Evolutionary conservation across 2,888 invertebrate genomes (phyloP).

Genomic region (Sesia bembeciformis): DNA sequence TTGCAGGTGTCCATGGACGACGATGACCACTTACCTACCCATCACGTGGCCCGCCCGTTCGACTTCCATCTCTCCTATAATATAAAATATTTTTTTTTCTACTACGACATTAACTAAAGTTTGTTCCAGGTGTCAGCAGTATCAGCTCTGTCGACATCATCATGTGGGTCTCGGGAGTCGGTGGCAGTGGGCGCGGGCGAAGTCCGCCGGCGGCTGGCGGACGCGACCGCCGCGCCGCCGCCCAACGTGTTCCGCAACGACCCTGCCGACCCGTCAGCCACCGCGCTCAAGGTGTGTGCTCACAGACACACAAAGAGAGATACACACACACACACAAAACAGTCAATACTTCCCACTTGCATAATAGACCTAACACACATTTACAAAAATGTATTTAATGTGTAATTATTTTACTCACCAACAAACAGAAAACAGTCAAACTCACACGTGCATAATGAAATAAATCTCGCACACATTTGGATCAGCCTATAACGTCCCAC

Average conservation of each 20-base stretch:
- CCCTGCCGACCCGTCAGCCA: conserved; percentile 98
- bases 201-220: conserved; percentile 86
- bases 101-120: neutral
- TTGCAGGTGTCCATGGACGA: no score
- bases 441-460: no score
- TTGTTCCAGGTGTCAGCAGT: conserved; percentile 29
- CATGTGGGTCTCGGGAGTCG: conserved; percentile 55
- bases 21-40: no score
- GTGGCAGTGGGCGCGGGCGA: conserved; percentile 89
- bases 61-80: no score
- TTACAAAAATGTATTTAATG: no score
- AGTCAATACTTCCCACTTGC: no score
- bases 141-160: conserved; percentile 50
- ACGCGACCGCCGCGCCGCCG: conserved; percentile 76
- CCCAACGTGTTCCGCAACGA: conserved; percentile 89
- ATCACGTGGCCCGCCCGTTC: no score
- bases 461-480: no score
- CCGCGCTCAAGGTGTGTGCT: conserved; percentile 85
- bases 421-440: no score
- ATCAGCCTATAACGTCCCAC: no score
- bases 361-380: no score
- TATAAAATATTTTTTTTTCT: neutral
- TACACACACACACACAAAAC: neutral
- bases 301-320: neutral
- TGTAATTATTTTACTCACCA: no score